phyloP scores from a whole-genome alignment of 2,113 vertebrate species.

The Myrmecophaga tridactyla region DNA sequence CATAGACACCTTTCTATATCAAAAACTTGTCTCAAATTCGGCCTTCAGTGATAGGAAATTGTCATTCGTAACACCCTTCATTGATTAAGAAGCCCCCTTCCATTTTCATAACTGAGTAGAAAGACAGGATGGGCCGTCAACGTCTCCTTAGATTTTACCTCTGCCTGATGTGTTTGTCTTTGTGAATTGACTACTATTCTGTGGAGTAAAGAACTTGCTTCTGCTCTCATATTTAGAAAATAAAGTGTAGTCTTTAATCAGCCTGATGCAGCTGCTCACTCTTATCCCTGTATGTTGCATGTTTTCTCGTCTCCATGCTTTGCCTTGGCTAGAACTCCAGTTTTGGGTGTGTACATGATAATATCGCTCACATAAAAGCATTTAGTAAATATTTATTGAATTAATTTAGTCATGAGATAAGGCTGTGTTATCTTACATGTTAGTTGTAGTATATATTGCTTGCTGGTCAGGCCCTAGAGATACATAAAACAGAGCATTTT shows the following conservation, averaged over 20 bases:
- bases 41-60: not conserved
- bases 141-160: not conserved
- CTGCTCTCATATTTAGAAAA: not conserved
- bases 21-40: not conserved
- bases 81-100: not conserved
- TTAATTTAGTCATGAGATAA: not conserved
- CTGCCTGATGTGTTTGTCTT: not conserved
- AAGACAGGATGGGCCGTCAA: not conserved
- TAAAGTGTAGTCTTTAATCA: not conserved
- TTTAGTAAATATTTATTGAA: too few species aligned
- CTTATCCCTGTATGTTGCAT: not conserved
- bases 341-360: too few species aligned
- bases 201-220: not conserved
- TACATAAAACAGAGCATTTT: not conserved
- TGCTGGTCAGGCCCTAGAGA: not conserved
- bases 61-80: not conserved
- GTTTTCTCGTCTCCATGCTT: not conserved
- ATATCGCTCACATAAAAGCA: not conserved
- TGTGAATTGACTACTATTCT: not conserved
- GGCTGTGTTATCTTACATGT: not conserved
- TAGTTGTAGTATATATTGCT: not conserved
- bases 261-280: not conserved
- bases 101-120: not conserved
- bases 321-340: not conserved
- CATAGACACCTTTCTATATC: not conserved